Percentiles rank a stretch among this genome's conserved stretches.
Conservation (phyloP, 2,888 invertebrate species). For the Drosophila rubida region DNA sequence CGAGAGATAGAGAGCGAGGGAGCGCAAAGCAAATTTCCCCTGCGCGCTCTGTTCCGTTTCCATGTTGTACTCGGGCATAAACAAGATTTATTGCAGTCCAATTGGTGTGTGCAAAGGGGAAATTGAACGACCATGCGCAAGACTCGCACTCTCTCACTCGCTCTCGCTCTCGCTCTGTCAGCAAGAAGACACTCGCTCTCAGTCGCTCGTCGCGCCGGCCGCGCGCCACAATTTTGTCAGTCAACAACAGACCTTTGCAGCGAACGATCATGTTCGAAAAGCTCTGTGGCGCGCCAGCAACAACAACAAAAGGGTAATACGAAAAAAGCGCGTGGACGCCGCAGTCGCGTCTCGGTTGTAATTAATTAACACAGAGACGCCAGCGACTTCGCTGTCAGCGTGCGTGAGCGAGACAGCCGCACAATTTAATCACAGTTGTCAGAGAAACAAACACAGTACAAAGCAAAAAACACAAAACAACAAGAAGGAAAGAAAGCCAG, state of each 20-base stretch:
- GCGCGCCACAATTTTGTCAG: conserved; percentile 66
- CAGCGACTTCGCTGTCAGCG: conserved; percentile 60
- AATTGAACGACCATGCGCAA: conserved; percentile 44
- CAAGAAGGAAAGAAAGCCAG: conserved; percentile 20
- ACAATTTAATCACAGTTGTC: conserved; percentile 67
- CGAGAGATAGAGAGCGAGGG: conserved; percentile 16
- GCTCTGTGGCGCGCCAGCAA: conserved; percentile 63
- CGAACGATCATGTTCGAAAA: conserved; percentile 80
- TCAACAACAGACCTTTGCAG: conserved; percentile 82
- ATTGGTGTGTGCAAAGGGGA: conserved; percentile 63
- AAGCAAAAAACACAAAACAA: conserved; percentile 1
- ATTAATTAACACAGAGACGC: conserved; percentile 68
- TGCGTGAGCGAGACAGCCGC: conserved; percentile 57
- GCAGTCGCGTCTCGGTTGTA: conserved; percentile 51
- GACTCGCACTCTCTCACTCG: conserved; percentile 8
- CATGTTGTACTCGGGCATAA: conserved; percentile 56
- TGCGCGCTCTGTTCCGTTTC: conserved; percentile 60
- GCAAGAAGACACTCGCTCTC: neutral
- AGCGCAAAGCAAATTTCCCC: conserved; percentile 57
- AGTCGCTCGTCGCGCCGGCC: conserved; percentile 52
- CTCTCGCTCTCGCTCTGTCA: conserved; percentile 15
- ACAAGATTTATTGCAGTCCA: conserved; percentile 69
- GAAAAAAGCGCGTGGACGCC: conserved; percentile 49
- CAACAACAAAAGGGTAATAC: conserved; percentile 33
- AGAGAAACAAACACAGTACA: conserved; percentile 16